Evolutionary conservation across 2,113 vertebrate species (phyloP).

Genomic region (Engystomops pustulosus): DNA sequence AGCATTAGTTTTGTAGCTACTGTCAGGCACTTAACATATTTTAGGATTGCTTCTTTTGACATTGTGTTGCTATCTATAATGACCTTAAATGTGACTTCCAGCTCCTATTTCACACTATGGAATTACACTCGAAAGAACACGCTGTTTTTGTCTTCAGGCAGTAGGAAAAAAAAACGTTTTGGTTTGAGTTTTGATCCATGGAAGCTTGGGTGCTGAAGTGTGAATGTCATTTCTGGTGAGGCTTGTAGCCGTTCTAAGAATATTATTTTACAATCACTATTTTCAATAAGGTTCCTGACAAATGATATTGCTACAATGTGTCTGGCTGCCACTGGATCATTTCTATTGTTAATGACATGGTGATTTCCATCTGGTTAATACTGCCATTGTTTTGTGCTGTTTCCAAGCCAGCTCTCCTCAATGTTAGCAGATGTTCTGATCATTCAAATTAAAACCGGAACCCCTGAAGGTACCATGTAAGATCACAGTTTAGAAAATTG

Average conservation of each 20-base stretch:
- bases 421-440: slow-evolving; percentile 58
- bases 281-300: slow-evolving; percentile 50
- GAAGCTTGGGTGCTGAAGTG: slow-evolving; percentile 45
- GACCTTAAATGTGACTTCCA: slow-evolving; percentile 33
- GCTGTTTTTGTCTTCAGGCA: slow-evolving; percentile 45
- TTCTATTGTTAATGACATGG: slow-evolving; percentile 47
- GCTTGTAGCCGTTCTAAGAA: slow-evolving; percentile 42
- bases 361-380: slow-evolving; percentile 56
- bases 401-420: slow-evolving; percentile 45
- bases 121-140: slow-evolving; percentile 52
- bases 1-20: not conserved
- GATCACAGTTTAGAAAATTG: slow-evolving; percentile 55
- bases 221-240: slow-evolving; percentile 43
- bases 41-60: slow-evolving; percentile 34
- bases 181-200: slow-evolving; percentile 42
- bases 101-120: slow-evolving; percentile 49
- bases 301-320: slow-evolving; percentile 42
- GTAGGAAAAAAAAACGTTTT: slow-evolving; percentile 43
- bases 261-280: slow-evolving; percentile 49
- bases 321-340: slow-evolving; percentile 30
- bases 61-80: slow-evolving; percentile 36
- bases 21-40: slow-evolving; percentile 3
- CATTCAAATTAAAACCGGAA: slow-evolving; percentile 51
- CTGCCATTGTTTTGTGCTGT: slow-evolving; percentile 36
- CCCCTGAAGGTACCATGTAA: slow-evolving; percentile 58